A percentile compares a stretch with the other conserved stretches of the same genome.
Conservation (phyloP, 2,113 vertebrate species). For the Vidua chalybeata region DNA sequence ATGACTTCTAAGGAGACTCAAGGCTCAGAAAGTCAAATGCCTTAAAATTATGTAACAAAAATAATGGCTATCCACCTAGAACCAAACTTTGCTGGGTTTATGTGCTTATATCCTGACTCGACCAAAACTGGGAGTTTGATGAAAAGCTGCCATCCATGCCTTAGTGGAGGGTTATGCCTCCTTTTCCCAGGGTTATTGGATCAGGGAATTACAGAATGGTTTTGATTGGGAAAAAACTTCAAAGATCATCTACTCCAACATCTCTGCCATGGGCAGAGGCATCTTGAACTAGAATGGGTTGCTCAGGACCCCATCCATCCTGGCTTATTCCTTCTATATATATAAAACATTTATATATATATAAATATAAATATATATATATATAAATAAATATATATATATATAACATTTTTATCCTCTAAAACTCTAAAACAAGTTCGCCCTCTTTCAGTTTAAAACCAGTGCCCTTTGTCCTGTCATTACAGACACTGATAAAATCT, state of each 20-base stretch:
- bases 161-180: background rate
- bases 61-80: background rate
- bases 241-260: background rate
- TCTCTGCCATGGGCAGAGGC: too few relatives aligned
- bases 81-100: background rate
- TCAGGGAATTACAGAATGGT: background rate
- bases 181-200: background rate
- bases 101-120: background rate
- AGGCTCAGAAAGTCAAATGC: background rate
- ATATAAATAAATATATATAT: too few relatives aligned
- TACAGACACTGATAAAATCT: background rate
- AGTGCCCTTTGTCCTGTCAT: background rate
- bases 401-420: too few relatives aligned
- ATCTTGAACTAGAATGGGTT: background rate
- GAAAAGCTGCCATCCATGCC: background rate
- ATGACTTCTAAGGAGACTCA: background rate
- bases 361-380: too few relatives aligned
- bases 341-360: too few relatives aligned
- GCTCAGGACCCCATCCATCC: background rate
- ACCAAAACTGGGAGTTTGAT: background rate
- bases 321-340: too few relatives aligned
- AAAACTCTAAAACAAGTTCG: too few relatives aligned
- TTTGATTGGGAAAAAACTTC: background rate
- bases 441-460: background rate
- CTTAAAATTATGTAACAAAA: background rate